Evolutionary conservation across 2,888 invertebrate genomes (phyloP), one percentile per base, ranked within the genome.

Genomic region (Lithophane leautieri): DNA sequence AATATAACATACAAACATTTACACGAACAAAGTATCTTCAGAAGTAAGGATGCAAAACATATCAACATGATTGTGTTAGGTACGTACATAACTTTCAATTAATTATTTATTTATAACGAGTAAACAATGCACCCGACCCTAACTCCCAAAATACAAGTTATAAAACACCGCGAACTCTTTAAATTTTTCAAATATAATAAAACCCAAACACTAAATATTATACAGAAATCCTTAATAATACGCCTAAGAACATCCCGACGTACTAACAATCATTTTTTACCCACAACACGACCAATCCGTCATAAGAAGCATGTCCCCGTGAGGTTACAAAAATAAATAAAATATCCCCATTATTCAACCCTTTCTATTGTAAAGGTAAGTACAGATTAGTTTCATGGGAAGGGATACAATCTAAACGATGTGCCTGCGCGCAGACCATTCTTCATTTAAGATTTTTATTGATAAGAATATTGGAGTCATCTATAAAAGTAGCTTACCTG

Each of bases 321-420:
- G 70, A 71, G 73, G 82, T 89, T 90, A 91, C 89, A 93, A 93
- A 94, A 94, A 93, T 93, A 90, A 89, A 91, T 66, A 1, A 68
- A 93, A 83, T 86, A 86, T 89, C 68, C 93, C 94, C 90, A 95
- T 95, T 94, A 95, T 95, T 93, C 94, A 94, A 94, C 94, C 94
- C 94, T 93, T 93, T 62, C 85, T 70, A 84, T 88, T 87, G 84
- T 88, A 65, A 76, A 86, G 84, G 89, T 92, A 90, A 92, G 90
- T 91, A 93, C 92, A 96, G 96, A 96, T 96, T 96, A 96, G 94
- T 94, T 92, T 93, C 92, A 91, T 92, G 93, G 90, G 92, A 92
- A 89, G 92, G 96, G 95, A 96, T 96, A 96, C 94, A 94, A 96
- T 96, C 96, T 96, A 94, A 96, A 96, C 94, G 95, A 95, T 91